A percentile compares a stretch with the other conserved stretches of the same genome.
Conservation (phyloP, 2,888 invertebrate species). For the Drosophila demipolita region DNA sequence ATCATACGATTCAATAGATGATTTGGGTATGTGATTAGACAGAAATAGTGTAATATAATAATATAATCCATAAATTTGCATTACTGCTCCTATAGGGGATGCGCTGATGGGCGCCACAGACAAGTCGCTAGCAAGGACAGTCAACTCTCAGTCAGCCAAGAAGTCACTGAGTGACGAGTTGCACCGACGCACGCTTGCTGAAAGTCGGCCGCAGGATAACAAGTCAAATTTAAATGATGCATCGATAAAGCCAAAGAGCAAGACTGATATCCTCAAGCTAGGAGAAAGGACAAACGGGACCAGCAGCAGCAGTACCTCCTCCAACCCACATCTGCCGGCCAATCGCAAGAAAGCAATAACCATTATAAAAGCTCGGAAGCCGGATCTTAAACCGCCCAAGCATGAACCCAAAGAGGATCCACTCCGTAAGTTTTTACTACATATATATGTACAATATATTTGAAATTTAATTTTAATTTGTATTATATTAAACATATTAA, state of each 20-base stretch:
- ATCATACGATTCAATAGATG: constrained; percentile 74
- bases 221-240: constrained; percentile 13
- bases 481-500: too few relatives aligned
- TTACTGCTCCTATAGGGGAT: constrained; percentile 35
- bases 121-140: constrained; percentile 28
- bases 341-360: constrained; percentile 52
- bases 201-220: neutral
- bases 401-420: constrained; percentile 66
- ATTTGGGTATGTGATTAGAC: constrained; percentile 65
- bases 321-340: neutral
- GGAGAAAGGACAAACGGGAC: constrained; percentile 19
- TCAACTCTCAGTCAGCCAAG: constrained; percentile 4
- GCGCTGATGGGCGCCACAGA: constrained; percentile 49
- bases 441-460: too few relatives aligned
- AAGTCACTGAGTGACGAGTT: constrained; percentile 17
- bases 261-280: neutral
- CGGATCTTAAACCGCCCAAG: constrained; percentile 31
- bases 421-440: constrained; percentile 43
- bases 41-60: neutral
- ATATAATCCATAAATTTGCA: neutral
- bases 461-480: neutral
- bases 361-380: constrained; percentile 54
- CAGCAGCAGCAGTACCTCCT: constrained; percentile 26
- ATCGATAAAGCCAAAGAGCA: constrained; percentile 13
- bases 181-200: constrained; percentile 13